Evolutionary conservation across 2,888 invertebrate species (phyloP).

Genomic region (Priocnemis perturbator): DNA sequence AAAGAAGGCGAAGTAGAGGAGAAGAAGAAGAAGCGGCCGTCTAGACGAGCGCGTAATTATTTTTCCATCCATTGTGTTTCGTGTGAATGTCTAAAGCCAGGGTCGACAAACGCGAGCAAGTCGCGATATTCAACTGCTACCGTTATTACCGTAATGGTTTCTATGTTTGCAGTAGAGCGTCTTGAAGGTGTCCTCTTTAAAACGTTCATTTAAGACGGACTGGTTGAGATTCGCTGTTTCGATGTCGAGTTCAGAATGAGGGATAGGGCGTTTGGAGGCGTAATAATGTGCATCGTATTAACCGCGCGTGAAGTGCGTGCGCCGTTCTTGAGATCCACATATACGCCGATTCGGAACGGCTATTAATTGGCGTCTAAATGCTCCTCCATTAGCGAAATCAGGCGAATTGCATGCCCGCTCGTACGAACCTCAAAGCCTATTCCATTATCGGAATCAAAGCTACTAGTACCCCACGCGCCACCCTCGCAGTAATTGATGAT

Average conservation of each 20-base stretch:
- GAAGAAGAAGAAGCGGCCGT: constrained; percentile 5
- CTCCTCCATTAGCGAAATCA: constrained; percentile 46
- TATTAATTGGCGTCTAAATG: constrained; percentile 45
- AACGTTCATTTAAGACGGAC: no score
- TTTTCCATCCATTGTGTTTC: not conserved
- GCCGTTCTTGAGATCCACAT: not conserved
- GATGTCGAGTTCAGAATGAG: no score
- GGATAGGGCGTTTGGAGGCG: no score
- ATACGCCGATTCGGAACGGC: constrained; percentile 27
- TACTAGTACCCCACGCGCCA: constrained; percentile 20
- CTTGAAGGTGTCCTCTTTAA: no score
- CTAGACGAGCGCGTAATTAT: constrained; percentile 2
- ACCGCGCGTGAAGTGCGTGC: no score
- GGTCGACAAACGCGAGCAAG: not conserved
- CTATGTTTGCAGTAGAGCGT: no score
- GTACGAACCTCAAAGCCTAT: constrained; percentile 9
- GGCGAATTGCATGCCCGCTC: constrained; percentile 28
- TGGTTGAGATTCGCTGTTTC: no score
- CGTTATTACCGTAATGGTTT: no score
- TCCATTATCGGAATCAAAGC: constrained; percentile 51
- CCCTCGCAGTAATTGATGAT: constrained; percentile 40
- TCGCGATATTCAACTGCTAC: no score
- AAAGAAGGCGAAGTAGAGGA: not conserved
- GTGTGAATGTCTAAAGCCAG: not conserved
- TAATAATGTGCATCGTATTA: no score